Evolutionary conservation across 1,140 invertebrate species (phyloP).

Genomic region (Drosophila albomicans): DNA sequence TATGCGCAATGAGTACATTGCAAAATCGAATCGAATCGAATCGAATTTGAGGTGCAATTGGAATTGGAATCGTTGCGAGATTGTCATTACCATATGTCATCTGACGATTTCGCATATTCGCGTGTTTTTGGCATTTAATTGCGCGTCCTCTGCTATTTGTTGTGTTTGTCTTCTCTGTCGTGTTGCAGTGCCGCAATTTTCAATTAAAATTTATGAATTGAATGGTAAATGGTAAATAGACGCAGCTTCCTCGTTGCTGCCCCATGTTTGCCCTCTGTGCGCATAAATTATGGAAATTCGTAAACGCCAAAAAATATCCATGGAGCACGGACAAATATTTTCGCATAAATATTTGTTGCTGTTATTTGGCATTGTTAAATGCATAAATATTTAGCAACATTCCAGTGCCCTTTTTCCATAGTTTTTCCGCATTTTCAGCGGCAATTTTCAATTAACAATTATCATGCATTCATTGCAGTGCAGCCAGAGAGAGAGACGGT

Average conservation of each 20-base stretch:
- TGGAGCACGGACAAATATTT: slow-evolving; percentile 32
- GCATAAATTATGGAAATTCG: slow-evolving; percentile 75
- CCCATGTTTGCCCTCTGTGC: slow-evolving; percentile 6
- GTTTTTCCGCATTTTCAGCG: slow-evolving; percentile 42
- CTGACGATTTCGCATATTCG: slow-evolving; percentile 26
- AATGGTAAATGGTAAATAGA: slow-evolving; percentile 34
- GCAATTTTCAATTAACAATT: slow-evolving; percentile 81
- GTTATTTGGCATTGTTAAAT: slow-evolving; percentile 71
- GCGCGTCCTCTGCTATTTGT: slow-evolving; percentile 21
- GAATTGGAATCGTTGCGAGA: not conserved
- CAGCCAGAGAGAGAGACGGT: not conserved
- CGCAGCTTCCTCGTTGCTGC: not conserved
- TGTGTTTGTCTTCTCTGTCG: not conserved
- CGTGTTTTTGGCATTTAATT: slow-evolving; percentile 70
- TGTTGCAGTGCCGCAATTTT: slow-evolving; percentile 54
- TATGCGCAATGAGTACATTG: slow-evolving; percentile 1
- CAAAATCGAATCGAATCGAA: slow-evolving; percentile 35
- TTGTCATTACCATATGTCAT: slow-evolving; percentile 42
- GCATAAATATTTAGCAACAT: slow-evolving; percentile 72
- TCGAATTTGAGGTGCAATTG: slow-evolving; percentile 19
- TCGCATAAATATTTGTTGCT: slow-evolving; percentile 52
- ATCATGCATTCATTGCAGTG: slow-evolving; percentile 46
- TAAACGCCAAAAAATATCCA: slow-evolving; percentile 20
- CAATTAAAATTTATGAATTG: slow-evolving; percentile 79
- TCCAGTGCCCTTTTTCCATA: slow-evolving; percentile 24